Percentiles rank a stretch among this genome's conserved stretches.
Evolutionary conservation across 2,797 vertebrate species (phyloP).

Genomic region (Hapalemur alaotrensis): DNA sequence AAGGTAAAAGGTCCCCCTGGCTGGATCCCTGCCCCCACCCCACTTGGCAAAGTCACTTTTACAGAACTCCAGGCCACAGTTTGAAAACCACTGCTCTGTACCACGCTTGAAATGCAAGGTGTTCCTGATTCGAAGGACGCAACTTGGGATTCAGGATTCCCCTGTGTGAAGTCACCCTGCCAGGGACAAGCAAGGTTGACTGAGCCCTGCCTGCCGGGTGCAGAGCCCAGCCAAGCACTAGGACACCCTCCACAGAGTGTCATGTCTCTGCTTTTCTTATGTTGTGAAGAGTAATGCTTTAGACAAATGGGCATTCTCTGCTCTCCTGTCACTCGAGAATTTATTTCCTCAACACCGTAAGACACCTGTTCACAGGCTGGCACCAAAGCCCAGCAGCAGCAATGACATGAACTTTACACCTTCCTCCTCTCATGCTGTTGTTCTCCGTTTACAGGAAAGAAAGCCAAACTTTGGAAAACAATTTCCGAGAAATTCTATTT

Average conservation of each 20-base stretch:
- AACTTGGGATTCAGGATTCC: no score
- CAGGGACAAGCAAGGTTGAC: fast-evolving
- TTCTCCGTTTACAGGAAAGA: conserved; percentile 59
- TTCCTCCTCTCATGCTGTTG: background rate
- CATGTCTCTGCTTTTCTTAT: background rate
- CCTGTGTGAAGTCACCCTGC: background rate
- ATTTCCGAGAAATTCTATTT: conserved; percentile 61
- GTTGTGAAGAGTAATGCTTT: no score
- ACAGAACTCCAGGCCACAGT: background rate
- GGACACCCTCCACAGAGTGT: background rate
- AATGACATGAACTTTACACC: fast-evolving
- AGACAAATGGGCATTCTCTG: fast-evolving
- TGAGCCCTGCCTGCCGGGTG: fast-evolving
- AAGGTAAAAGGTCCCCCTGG: no score
- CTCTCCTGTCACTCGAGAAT: no score
- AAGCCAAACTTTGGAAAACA: conserved; percentile 65
- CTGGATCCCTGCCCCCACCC: background rate
- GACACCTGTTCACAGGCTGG: fast-evolving
- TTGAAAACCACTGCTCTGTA: background rate
- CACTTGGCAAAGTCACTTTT: background rate
- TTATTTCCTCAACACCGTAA: background rate
- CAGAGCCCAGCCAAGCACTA: fast-evolving
- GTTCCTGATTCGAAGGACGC: no score
- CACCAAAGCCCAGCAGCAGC: background rate
- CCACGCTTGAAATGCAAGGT: background rate